These are phyloP conservation scores for Albula glossodonta DNA, from an alignment of 2,113 vertebrate species.

Conservation along the genomic window DNA sequence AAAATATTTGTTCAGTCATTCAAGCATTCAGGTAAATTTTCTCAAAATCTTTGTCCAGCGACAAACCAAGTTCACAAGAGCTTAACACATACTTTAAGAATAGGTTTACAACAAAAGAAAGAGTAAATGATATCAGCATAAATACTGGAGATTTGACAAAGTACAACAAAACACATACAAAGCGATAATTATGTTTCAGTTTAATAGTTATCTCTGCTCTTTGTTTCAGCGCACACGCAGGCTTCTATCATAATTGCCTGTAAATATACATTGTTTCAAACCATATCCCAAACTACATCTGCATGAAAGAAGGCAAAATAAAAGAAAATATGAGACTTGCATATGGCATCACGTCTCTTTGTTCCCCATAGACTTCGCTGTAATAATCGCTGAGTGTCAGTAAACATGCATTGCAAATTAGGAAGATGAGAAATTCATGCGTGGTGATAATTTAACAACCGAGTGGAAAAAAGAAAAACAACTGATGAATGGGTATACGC, in stretches of 20 bases:
- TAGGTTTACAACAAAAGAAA: neutral
- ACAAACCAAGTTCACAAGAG: too few species aligned
- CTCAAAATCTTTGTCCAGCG: too few species aligned
- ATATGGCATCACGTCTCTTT: slow-evolving; percentile 19
- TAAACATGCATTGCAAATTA: slow-evolving; percentile 30
- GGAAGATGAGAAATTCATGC: slow-evolving; percentile 15
- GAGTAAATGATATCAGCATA: slow-evolving; percentile 1
- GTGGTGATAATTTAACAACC: neutral
- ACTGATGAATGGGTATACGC: neutral
- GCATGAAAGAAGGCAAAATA: neutral
- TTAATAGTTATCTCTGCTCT: slow-evolving; percentile 24
- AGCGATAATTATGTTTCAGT: slow-evolving; percentile 40
- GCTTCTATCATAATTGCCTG: neutral
- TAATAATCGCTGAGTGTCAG: slow-evolving; percentile 28
- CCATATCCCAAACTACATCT: slow-evolving; percentile 13
- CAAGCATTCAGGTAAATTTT: too few species aligned
- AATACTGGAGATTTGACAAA: slow-evolving; percentile 8
- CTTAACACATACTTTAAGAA: too few species aligned
- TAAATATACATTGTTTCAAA: neutral
- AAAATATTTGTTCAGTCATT: too few species aligned
- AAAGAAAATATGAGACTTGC: slow-evolving; percentile 22
- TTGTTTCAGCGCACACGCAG: neutral
- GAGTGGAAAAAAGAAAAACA: neutral
- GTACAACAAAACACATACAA: neutral
- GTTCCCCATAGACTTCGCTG: slow-evolving; percentile 13